Evolutionary conservation across 2,888 invertebrate species (phyloP), one percentile per base, ranked within the genome.

Genomic region (Anthrax anthrax): DNA sequence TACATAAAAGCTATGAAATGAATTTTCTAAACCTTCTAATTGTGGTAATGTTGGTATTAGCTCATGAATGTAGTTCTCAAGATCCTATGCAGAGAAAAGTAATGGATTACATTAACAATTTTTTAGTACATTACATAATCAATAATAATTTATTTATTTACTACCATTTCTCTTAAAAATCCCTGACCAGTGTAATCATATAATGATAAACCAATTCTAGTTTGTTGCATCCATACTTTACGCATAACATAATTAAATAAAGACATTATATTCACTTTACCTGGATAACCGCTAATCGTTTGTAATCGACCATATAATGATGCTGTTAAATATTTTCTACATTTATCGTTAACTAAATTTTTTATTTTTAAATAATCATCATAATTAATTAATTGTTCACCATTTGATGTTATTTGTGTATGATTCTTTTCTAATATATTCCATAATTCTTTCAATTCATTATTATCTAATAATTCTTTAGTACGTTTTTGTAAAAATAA

Each of bases 171-270:
- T 49, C 84, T 77, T 9, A 92, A 73, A 60, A 84, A 91, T 14
- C 92, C 92, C 63, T 91, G 89, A 0, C 96, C 96, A 2, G 86
- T 82, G 42, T 85, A 84, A 66, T 97, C 96, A 63, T 95, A 95
- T 12, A 47, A 19, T 8, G 47, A 47, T 17, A 47, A 39, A 14
- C 43, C 43, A 23, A 43, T 47, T 18, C 43, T 34, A 0, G 47
- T 47, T 39, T 43, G 39, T 18, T 47, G 47, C 41, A 92, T 70
- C 94, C 95, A 96, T 9, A 92, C 89, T 61, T 94, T 85, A 14
- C 90, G 74, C 91, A 94, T 90, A 1, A 91, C 84, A 61, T 95
- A 96, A 68, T 94, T 95, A 66, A 94, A 95, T 49, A 96, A 75
- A 0, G 88, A 84, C 64, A 85, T 84, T 17, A 91, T 89, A 18